Base-by-base conservation (phyloP, 2,888 invertebrate genomes). In the Diarsia brunnea region DNA sequence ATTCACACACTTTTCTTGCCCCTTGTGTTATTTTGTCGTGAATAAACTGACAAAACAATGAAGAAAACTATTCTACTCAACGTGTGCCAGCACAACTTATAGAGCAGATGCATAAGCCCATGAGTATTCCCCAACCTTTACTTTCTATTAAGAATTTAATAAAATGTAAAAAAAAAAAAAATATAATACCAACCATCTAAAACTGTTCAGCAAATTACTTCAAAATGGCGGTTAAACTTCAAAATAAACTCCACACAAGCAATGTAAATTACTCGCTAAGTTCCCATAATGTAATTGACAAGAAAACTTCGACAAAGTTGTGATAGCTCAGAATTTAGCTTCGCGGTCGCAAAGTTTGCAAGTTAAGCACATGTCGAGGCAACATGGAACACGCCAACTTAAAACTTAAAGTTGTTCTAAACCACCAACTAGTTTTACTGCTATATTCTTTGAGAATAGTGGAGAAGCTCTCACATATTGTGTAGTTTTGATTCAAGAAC, bases 311-410 rank as follows among this genome's bases (percentile, higher is more conserved):
- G 12, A 14, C 19, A 49, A 82, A 69, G 71, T 85, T 21, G 8
- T 45, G 66, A 67, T 69, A 47, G 77, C 72, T 82, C 27, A 69
- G 49, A 72, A 75, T 81, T 60, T 27, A 60, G 43, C 63, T 66
- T 4, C 31, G 68, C 61, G 69, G 71, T 71, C 27, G 38, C 47
- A 21, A 82, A 85, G 69, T 82, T 85, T 51, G 24, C 16, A 69
- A 82, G 75, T 66, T 71, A 69, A 82, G 76, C 69, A 85, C 76
- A 82, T 85, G 71, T 85, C 61, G 66, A 60, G 14, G 66, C 43
- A 16, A 49, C 75, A 70, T 19, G 43, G 58, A 65, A 82, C 61
- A 72, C 43, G 61, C 53, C 0, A 69, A 81, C 58, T 82, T 75
- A n/a, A 64, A 69, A 72, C 58, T 82, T 75, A n/a, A 75, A 84